Evolutionary conservation across 2,797 vertebrate species (phyloP).

Genomic region (Onychomys arenicola): DNA sequence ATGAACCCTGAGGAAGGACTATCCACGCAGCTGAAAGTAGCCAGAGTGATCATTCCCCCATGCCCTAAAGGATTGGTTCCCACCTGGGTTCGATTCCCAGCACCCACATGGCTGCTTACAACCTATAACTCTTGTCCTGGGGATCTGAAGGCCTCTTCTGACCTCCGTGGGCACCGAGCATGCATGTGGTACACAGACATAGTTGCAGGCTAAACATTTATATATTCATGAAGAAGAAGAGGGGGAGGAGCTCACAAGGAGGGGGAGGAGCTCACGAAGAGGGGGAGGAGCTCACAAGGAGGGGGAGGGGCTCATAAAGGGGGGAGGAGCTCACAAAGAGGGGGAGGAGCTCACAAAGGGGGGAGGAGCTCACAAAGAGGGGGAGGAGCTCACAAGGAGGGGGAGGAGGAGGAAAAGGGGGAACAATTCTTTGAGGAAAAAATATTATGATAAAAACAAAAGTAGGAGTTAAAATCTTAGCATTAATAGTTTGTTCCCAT

Average conservation of each 20-base stretch:
- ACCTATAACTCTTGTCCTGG: background rate
- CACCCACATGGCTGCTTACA: background rate
- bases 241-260: background rate
- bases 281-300: too few species aligned
- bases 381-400: too few species aligned
- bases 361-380: too few species aligned
- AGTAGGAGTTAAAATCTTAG: background rate
- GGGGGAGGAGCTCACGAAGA: too few species aligned
- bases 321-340: too few species aligned
- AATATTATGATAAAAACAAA: background rate
- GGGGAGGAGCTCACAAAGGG: too few species aligned
- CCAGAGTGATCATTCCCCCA: background rate
- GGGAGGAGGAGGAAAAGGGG: background rate
- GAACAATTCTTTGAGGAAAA: background rate
- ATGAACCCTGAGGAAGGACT: background rate
- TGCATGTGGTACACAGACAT: background rate
- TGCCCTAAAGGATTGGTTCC: background rate
- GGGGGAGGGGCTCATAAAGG: too few species aligned
- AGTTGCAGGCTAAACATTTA: background rate
- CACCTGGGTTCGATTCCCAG: background rate
- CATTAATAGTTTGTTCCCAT: background rate
- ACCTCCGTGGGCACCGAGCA: background rate
- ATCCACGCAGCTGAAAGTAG: background rate
- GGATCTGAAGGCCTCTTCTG: background rate
- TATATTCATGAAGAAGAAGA: background rate